Base-by-base conservation (phyloP, 2,888 invertebrate genomes). In the Eupithecia subumbrata region DNA sequence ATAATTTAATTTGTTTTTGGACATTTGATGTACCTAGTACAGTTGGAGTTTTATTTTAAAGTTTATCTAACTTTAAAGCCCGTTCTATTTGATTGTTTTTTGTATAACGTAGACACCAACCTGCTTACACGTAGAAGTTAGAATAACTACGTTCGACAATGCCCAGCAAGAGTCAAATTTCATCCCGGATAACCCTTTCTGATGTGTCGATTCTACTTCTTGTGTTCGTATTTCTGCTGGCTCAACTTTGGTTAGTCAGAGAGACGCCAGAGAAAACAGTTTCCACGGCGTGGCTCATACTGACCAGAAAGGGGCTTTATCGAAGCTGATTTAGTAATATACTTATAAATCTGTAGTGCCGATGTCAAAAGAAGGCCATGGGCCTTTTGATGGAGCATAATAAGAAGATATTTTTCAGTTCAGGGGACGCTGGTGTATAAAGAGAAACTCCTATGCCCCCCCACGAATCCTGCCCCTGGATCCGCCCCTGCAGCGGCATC, bases 311-410 rank as follows among this genome's bases (percentile, higher is more conserved):
- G 98, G 98, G 12, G 97, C 98, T 1, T 97, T 98, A 0, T 97
- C 97, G 0, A 96, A 96, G 83, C 84, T 97, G 4, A 86, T 30
- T 30, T 30, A 37, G 37, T 37, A 37, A 2, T 37, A 37, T 37
- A 37, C 37, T 37, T 37, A 7, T 37, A 37, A 37, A 37, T 37
- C 37, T 37, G 37, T 98, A 0, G 95, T 98, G 75, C 96, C 96
- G 0, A 89, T 96, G 76, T 86, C 97, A 11, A 94, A 93, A 70
- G 91, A 91, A 40, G 22, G 97, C 96, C 0, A 98, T 97, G 34
- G 98, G 97, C 0, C 86, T 98, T 18, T 91, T 98, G 7, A 94
- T 98, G 52, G 98, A 98, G 87, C 98, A 98, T 87, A 98, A 98
- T 88, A 30, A 30, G 30, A 30, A 30, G 30, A 98, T 97, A 97